A percentile compares a stretch with the other conserved stretches of the same genome.
Evolutionary conservation across 35 echinoderm and acorn worm genomes (phyloP).

Genomic region (Nesometra sesokonis): DNA sequence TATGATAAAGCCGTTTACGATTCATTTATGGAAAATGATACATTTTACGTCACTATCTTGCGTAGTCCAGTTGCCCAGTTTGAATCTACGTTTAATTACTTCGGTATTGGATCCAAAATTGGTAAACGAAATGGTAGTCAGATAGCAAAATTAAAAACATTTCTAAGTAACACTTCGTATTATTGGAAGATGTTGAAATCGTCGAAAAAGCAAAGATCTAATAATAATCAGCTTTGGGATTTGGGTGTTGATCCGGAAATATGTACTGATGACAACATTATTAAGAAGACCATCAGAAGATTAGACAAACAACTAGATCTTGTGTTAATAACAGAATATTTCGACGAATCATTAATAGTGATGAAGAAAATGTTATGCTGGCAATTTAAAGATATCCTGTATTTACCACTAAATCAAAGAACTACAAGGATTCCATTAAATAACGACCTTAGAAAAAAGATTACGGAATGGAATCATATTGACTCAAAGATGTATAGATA

Average conservation of each 20-base stretch:
- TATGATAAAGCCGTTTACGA: neutral
- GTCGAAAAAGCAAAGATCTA: neutral
- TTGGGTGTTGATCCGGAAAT: neutral
- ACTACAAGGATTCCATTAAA: neutral
- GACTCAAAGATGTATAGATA: neutral
- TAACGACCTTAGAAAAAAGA: neutral
- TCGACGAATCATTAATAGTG: neutral
- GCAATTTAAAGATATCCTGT: neutral
- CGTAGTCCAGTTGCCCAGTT: conserved; percentile 62
- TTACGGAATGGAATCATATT: neutral
- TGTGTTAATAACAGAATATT: neutral
- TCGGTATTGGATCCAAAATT: neutral
- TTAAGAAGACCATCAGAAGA: neutral
- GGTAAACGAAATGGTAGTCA: neutral
- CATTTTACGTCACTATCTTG: conserved; percentile 53
- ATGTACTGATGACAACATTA: neutral
- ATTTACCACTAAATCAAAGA: neutral
- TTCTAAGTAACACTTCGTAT: neutral
- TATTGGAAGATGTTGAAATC: neutral
- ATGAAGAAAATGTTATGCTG: neutral
- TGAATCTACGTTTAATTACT: conserved; percentile 65
- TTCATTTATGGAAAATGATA: conserved; percentile 35
- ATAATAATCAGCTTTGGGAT: neutral
- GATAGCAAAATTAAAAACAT: neutral
- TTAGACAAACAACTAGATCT: neutral